A percentile compares a stretch with the other conserved stretches of the same genome.
Evolutionary conservation across 2,113 vertebrate genomes (phyloP).

Genomic region (Sphaerodactylus townsendi): DNA sequence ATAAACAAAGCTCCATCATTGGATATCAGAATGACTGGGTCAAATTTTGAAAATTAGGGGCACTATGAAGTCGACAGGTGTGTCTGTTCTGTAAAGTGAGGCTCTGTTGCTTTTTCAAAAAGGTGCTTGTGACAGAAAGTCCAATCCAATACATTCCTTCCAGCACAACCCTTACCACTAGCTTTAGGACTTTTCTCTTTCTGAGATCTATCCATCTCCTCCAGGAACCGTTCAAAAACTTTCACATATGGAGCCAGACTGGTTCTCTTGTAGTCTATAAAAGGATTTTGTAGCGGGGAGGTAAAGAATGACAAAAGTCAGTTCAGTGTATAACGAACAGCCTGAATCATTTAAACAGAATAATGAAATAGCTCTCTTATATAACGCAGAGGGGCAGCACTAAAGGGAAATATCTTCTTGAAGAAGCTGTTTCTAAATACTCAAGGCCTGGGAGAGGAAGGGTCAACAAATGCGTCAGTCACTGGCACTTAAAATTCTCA

Average conservation of each 20-base stretch:
- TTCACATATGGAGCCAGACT: slow-evolving; percentile 87
- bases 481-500: too few species aligned
- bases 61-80: not conserved
- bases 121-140: not conserved
- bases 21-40: not conserved
- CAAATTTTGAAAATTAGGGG: not conserved
- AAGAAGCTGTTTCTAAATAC: too few species aligned
- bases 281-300: not conserved
- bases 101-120: not conserved
- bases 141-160: not conserved
- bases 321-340: accelerated
- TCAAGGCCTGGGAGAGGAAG: too few species aligned
- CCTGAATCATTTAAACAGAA: not conserved
- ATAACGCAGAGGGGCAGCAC: not conserved
- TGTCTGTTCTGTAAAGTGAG: not conserved
- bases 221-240: slow-evolving; percentile 89
- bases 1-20: not conserved
- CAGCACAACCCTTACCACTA: slow-evolving; percentile 79
- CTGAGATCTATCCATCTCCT: slow-evolving; percentile 79
- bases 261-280: slow-evolving; percentile 90
- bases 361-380: not conserved
- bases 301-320: not conserved
- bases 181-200: slow-evolving; percentile 82
- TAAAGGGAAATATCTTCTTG: not conserved
- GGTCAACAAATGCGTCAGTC: too few species aligned